Evolutionary conservation across 2,888 invertebrate genomes (phyloP).

Genomic region (Phengaris alcon): DNA sequence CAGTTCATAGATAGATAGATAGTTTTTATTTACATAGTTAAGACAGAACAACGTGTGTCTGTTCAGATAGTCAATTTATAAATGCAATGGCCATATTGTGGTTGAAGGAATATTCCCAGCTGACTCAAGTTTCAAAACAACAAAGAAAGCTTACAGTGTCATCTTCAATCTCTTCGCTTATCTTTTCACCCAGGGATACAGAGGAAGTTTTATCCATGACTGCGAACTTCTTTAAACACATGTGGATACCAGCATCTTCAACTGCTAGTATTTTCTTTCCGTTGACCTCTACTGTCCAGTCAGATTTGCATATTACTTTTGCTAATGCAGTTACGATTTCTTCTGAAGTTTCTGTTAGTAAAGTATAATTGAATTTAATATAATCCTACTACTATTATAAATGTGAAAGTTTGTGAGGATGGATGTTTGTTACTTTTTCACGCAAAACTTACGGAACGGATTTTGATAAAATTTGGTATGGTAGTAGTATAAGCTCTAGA

Average conservation of each 20-base stretch:
- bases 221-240: conserved; percentile 87
- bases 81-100: too few species aligned
- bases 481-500: too few species aligned
- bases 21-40: too few species aligned
- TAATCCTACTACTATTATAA: background rate
- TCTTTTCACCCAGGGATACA: conserved; percentile 78
- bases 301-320: conserved; percentile 59
- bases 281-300: conserved; percentile 78
- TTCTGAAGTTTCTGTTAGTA: conserved; percentile 57
- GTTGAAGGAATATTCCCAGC: too few species aligned
- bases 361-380: background rate
- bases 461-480: too few species aligned
- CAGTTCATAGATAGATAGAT: too few species aligned
- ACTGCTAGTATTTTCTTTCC: conserved; percentile 76
- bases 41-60: too few species aligned
- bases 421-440: too few species aligned
- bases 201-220: conserved; percentile 79
- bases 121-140: background rate
- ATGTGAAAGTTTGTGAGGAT: too few species aligned
- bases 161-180: conserved; percentile 74
- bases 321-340: conserved; percentile 58
- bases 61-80: too few species aligned
- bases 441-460: too few species aligned
- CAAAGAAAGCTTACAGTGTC: conserved; percentile 72
- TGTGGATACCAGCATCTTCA: conserved; percentile 87